Base-by-base conservation (phyloP, 2,888 invertebrate genomes). In the Dolomedes plantarius region DNA sequence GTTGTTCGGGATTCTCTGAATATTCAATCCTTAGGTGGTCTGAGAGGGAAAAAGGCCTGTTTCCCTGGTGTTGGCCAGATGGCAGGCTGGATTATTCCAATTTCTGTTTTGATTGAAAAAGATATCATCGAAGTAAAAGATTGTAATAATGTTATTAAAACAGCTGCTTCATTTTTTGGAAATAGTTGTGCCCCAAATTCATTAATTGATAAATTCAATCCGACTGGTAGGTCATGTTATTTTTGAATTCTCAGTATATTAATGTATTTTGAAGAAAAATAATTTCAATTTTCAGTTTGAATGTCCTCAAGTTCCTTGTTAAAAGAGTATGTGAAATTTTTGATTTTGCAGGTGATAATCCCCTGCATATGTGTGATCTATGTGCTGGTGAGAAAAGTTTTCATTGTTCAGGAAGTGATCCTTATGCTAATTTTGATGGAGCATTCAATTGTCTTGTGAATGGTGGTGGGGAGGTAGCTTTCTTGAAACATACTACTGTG, bases 61-160 rank as follows among this genome's bases (percentile, higher is more conserved):
- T 98, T 98, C 91, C 95, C 97, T 0, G 96, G 96, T 83, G 98
- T 98, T 29, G 97, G 97, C 29, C 95, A 96, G 2, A 93, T 97
- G 89, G 97, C 98, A 46, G 98, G 98, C 73, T 98, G 98, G 98
- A 94, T 96, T 83, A 94, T 97, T 90, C 98, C 98, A 0, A 94
- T 98, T 89, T 94, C 96, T 90, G 94, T 94, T 94, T 92, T 98
- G 19, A 95, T 98, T 94, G 94, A 94, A 90, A 93, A 94, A 90
- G 96, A 96, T 1, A 95, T 95, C 1, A 93, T 97, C 92, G 95
- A 95, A 90, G 94, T 97, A 68, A 88, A 95, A 13, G 98, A 98
- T 90, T 98, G 98, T 91, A 98, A 98, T 90, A 98, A 98, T 91
- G 97, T 98, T 90, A 96, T 98, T 0, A 98, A 98, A 92, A 96